Percentiles rank a stretch among this genome's conserved stretches.
phyloP scores from a whole-genome alignment of 2,797 vertebrate species.

The Sibirionetta formosa region DNA sequence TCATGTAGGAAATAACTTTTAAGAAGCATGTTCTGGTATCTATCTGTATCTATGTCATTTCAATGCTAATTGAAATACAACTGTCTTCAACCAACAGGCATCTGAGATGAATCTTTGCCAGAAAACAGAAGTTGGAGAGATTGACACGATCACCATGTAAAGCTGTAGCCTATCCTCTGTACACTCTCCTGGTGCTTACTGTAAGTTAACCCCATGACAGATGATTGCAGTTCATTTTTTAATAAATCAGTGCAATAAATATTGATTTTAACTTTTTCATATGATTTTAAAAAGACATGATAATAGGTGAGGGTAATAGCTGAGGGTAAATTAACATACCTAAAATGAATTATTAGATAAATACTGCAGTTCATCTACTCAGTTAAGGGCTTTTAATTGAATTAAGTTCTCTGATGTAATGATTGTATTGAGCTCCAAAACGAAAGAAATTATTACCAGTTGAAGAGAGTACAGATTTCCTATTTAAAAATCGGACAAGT shows the following conservation, averaged over 20 bases:
- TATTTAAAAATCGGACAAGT: not conserved
- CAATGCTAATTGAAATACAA: not conserved
- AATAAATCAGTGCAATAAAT: not conserved
- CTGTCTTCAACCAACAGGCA: not conserved
- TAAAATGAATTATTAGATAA: not conserved
- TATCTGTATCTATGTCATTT: not conserved
- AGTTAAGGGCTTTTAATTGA: not conserved
- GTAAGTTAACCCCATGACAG: not conserved
- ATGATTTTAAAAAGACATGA: not conserved
- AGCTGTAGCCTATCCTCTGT: not conserved
- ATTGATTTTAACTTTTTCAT: slow-evolving; percentile 20
- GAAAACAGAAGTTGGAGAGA: not conserved
- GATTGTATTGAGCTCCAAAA: not conserved
- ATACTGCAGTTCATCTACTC: not conserved
- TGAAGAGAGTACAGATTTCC: not conserved
- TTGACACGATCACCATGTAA: not conserved
- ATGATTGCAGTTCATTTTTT: not conserved
- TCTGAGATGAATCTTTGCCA: not conserved
- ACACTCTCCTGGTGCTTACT: not conserved
- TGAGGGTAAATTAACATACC: not conserved
- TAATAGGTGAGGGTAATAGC: not conserved
- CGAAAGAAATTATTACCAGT: not conserved
- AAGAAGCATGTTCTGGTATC: not conserved
- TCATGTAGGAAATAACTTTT: not conserved
- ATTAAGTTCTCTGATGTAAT: not conserved